Conservation (phyloP, 2,113 vertebrate species). For the Vimba vimba region DNA sequence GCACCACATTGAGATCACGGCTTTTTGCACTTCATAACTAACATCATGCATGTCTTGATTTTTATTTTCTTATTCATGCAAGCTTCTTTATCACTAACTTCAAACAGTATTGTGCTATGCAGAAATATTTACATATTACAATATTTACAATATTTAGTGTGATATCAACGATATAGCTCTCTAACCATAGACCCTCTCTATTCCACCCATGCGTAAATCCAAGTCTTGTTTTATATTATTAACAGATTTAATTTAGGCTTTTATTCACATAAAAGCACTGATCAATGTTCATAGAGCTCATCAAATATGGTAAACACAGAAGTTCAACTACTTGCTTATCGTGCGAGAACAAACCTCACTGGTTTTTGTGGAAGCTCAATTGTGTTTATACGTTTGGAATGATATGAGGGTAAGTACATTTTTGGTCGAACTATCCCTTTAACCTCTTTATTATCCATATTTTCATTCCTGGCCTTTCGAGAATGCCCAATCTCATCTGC, state of each 20-base stretch:
- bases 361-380: background rate
- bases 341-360: background rate
- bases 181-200: too few relatives aligned
- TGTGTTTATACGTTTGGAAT: background rate
- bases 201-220: background rate
- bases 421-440: background rate
- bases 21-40: too few relatives aligned
- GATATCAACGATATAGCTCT: too few relatives aligned
- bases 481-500: conserved; percentile 47
- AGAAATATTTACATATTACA: too few relatives aligned
- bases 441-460: background rate
- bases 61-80: too few relatives aligned
- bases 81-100: too few relatives aligned
- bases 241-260: background rate
- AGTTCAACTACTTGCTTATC: background rate
- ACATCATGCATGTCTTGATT: too few relatives aligned
- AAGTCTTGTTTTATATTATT: background rate
- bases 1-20: too few relatives aligned
- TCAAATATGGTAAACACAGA: too few relatives aligned
- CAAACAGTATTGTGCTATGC: too few relatives aligned
- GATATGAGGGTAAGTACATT: background rate
- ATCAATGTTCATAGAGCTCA: too few relatives aligned
- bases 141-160: too few relatives aligned
- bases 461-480: conserved; percentile 18
- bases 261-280: background rate